phyloP scores from a whole-genome alignment of 2,113 vertebrate species.

The Cariama cristata region DNA sequence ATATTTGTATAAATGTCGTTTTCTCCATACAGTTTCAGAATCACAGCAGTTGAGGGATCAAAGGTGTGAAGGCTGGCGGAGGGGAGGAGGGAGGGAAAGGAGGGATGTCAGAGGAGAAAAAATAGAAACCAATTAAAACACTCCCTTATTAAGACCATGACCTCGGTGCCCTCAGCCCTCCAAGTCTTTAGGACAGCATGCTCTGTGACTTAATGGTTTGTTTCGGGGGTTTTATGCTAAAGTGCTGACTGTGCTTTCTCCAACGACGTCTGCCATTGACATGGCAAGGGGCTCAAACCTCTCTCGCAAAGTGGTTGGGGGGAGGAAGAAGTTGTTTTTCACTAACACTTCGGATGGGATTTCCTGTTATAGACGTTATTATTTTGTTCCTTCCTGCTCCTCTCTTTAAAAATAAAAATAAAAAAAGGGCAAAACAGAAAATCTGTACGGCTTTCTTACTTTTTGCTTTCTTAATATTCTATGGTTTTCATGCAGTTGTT shows the following conservation, averaged over 20 bases:
- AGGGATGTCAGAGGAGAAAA: slow-evolving; percentile 29
- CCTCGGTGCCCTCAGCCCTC: slow-evolving; percentile 48
- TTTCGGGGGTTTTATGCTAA: slow-evolving; percentile 40
- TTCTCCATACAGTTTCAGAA: slow-evolving; percentile 71
- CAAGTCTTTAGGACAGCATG: slow-evolving; percentile 48
- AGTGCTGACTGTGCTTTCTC: slow-evolving; percentile 63
- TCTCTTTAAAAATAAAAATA: neutral
- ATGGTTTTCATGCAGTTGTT: neutral
- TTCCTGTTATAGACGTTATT: neutral
- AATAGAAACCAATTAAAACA: slow-evolving; percentile 71
- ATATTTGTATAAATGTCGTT: slow-evolving; percentile 73
- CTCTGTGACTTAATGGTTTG: slow-evolving; percentile 64
- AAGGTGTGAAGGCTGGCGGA: slow-evolving; percentile 38
- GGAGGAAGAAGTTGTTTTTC: neutral
- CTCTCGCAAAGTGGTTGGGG: neutral
- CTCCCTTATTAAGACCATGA: slow-evolving; percentile 49
- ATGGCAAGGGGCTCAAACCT: neutral
- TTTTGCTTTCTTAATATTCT: neutral
- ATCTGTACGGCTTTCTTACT: neutral
- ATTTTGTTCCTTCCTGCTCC: neutral
- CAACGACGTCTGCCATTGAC: neutral
- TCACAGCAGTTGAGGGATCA: slow-evolving; percentile 71
- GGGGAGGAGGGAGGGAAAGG: neutral
- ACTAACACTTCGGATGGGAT: neutral
- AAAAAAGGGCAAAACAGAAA: neutral